Base-by-base conservation (phyloP, 2,797 vertebrate species). In the Alosa sapidissima region DNA sequence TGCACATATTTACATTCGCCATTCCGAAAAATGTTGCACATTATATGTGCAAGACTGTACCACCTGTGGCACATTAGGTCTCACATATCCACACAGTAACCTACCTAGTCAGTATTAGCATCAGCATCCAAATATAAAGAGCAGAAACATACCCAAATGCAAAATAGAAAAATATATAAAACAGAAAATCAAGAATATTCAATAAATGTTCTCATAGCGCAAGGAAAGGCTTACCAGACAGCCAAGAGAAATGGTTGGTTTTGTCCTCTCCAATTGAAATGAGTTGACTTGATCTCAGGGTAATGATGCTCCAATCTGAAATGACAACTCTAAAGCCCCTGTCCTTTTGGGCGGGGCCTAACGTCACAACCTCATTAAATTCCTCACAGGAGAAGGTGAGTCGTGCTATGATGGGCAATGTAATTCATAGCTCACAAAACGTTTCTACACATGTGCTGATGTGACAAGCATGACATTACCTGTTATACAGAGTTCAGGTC, bases 301-400 rank as follows among this genome's bases (percentile, higher is more conserved):
- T 72, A 36, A 47, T 78, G 72, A 78, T 78, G 72, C 41, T 78
- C 72, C 41, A 45, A 21, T 78, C 11, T 19, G 72, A 47, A 45
- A 45, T 78, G 72, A 78, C 72, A 78, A 78, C 36, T 78, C 41
- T 45, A 78, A 78, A 47, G 13, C 36, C 1, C 16, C 41, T 45
- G 10, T 78, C 19, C 41, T 78, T 78, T 28, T 3, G 93, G 90
- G 95, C 89, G 94, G 94, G 68, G 93, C 91, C 54, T 91, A 48
- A 87, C 33, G n/a, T 72, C 87, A 85, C 84, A 86, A 65, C 88
- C 89, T 89, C 84, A 85, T 88, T 89, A 87, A 87, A 60, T 85
- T 83, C 83, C 87, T 62, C 72, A 47, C 19, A 54, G 81, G 33
- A 84, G 24, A 45, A 58, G 83, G 86, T 83, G 81, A 47, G 72